Evolutionary conservation across 2,797 vertebrate genomes (phyloP).

Genomic region (Sphenodon punctatus): DNA sequence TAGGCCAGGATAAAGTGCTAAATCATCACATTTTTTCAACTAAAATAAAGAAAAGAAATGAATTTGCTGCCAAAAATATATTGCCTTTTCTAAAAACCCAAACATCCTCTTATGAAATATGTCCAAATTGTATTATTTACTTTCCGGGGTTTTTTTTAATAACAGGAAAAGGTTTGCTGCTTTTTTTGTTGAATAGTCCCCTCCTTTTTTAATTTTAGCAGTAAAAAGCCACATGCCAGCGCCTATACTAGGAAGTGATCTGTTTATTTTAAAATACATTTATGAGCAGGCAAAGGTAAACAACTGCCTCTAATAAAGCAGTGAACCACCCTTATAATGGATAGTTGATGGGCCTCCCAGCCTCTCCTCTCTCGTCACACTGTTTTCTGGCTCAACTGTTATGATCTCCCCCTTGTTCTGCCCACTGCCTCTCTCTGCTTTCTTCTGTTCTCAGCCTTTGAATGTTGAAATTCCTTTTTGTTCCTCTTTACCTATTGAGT

Average conservation of each 20-base stretch:
- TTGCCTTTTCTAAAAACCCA: constrained; percentile 59
- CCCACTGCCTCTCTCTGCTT: neutral
- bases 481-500: neutral
- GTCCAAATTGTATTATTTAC: constrained; percentile 74
- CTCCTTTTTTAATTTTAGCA: constrained; percentile 75
- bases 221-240: constrained; percentile 70
- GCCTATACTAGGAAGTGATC: constrained; percentile 71
- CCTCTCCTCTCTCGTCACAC: neutral
- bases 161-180: constrained; percentile 80
- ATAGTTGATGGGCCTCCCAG: constrained; percentile 26
- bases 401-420: constrained; percentile 33
- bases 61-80: constrained; percentile 69
- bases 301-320: constrained; percentile 34
- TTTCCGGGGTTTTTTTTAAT: constrained; percentile 78
- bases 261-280: constrained; percentile 73
- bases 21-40: constrained; percentile 76
- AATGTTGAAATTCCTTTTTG: neutral
- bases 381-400: constrained; percentile 4
- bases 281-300: constrained; percentile 67
- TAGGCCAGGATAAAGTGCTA: constrained; percentile 62
- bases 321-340: constrained; percentile 27
- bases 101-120: constrained; percentile 80
- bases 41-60: constrained; percentile 65
- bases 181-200: constrained; percentile 79
- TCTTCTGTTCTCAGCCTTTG: neutral